These are phyloP conservation scores for Bettongia penicillata DNA, from an alignment of 2,113 vertebrate genomes.

Conservation along the genomic window DNA sequence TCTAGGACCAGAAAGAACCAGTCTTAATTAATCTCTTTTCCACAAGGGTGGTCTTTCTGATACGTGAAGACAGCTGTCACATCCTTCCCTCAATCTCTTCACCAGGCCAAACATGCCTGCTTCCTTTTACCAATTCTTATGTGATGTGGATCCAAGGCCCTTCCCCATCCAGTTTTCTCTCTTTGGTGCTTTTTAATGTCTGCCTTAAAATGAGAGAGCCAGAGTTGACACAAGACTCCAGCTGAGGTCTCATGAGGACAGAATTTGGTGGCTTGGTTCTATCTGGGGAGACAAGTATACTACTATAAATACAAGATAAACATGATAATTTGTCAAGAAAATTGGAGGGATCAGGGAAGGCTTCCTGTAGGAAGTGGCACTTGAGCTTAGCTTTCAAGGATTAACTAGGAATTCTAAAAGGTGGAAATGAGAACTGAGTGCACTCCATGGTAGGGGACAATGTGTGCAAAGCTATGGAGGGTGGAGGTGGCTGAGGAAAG, in stretches of 20 bases:
- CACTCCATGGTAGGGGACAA: background rate
- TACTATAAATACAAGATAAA: background rate
- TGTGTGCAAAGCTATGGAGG: background rate
- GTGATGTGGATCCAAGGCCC: background rate
- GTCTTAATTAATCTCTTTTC: background rate
- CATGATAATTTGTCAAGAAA: background rate
- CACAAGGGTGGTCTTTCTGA: background rate
- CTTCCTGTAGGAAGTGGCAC: background rate
- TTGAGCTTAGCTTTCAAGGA: background rate
- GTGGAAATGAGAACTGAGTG: background rate
- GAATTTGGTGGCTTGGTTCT: background rate
- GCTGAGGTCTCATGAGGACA: background rate
- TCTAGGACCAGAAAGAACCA: background rate
- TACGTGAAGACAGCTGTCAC: background rate
- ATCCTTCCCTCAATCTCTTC: background rate
- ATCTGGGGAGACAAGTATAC: background rate
- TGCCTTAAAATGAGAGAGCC: background rate
- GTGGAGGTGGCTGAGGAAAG: background rate
- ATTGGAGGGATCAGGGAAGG: background rate
- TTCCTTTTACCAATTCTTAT: background rate
- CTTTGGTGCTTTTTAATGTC: background rate
- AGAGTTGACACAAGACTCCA: background rate
- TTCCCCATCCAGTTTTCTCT: background rate
- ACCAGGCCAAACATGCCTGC: background rate
- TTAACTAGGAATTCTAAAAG: background rate